Evolutionary conservation across 2,113 vertebrate genomes (phyloP), one percentile per base, ranked within the genome.

Genomic region (Myotis brandtii): DNA sequence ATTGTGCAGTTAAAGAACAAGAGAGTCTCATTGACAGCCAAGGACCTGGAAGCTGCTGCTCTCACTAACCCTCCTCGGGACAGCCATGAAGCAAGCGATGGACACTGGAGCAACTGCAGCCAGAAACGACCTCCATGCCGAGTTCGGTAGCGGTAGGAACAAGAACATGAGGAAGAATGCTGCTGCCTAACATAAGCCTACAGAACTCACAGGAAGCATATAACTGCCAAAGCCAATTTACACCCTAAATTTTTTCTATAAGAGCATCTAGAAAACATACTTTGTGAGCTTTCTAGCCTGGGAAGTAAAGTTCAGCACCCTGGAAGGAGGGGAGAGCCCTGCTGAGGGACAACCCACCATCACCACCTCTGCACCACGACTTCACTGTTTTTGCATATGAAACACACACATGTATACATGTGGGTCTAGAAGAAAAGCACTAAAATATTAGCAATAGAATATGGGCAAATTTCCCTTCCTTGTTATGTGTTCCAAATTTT

Each of bases 101-200:
- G 14, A 9, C 7, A 1, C 27, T 43, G 37, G 9, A n/a, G 11
- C 21, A 20, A 3, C 34, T 52, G 18, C 2, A 20, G 50, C 13
- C 0, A 21, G 76, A 9, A 10, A 7, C 6, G 1, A 11, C n/a
- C 18, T 12, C 17, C 0, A 0, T 21, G 27, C 56, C 2, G 0
- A 34, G 59, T 66, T 21, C 30, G 0, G 37, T 18, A 59, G 32
- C 11, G 43, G 18, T 13, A 30, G 23, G 9, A 48, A 18, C 76
- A 20, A 11, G 9, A 75, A 54, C 20, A 54, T 17, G 64, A 73
- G 40, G 48, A 34, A 75, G 12, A 9, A 52, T 66, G 20, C 18
- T 40, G 20, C 9, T 48, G 6, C 32, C 27, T 3, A 23, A 32
- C 30, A 14, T 1, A 17, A 48, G 10, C 23, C 54, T 32, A 34